A percentile compares a stretch with the other conserved stretches of the same genome.
Conservation (phyloP, 1,140 invertebrate genomes). For the Pachypeltis micranthus region DNA sequence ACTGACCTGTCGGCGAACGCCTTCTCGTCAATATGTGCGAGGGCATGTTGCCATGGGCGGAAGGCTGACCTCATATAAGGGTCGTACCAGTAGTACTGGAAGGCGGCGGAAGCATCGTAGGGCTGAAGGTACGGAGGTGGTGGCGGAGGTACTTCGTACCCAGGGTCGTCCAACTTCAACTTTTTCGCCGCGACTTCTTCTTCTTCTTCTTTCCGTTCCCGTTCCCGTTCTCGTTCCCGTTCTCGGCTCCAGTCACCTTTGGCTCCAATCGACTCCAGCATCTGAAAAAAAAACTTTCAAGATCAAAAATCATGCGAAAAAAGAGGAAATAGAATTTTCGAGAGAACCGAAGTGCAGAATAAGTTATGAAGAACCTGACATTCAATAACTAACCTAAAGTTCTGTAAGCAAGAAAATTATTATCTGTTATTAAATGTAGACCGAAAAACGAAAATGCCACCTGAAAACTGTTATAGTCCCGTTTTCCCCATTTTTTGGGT, state of each 20-base stretch:
- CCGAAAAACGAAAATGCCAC: too few relatives aligned
- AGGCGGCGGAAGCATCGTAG: constrained; percentile 21
- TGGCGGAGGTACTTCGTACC: constrained; percentile 4
- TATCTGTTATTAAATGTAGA: too few relatives aligned
- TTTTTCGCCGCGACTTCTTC: constrained; percentile 22
- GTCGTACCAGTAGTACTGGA: constrained; percentile 26
- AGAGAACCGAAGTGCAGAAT: too few relatives aligned
- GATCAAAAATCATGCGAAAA: too few relatives aligned
- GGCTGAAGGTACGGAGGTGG: constrained; percentile 20
- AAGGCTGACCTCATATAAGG: constrained; percentile 22
- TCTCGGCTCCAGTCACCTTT: background rate
- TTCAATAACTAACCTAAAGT: too few relatives aligned
- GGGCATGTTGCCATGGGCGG: constrained; percentile 20
- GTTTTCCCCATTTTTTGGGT: too few relatives aligned
- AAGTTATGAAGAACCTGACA: too few relatives aligned
- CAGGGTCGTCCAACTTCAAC: constrained; percentile 23
- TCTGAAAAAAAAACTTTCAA: constrained; percentile 16
- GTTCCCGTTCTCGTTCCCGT: constrained; percentile 3
- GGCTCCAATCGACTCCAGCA: constrained; percentile 4
- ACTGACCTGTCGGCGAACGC: constrained; percentile 23
- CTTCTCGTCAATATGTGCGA: constrained; percentile 19
- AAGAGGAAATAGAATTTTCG: too few relatives aligned
- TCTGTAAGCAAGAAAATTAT: too few relatives aligned
- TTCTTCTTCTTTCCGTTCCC: constrained; percentile 16
- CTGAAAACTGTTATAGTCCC: too few relatives aligned